Base-by-base conservation (phyloP, 2,888 invertebrate genomes). In the Pimpla rufipes region DNA sequence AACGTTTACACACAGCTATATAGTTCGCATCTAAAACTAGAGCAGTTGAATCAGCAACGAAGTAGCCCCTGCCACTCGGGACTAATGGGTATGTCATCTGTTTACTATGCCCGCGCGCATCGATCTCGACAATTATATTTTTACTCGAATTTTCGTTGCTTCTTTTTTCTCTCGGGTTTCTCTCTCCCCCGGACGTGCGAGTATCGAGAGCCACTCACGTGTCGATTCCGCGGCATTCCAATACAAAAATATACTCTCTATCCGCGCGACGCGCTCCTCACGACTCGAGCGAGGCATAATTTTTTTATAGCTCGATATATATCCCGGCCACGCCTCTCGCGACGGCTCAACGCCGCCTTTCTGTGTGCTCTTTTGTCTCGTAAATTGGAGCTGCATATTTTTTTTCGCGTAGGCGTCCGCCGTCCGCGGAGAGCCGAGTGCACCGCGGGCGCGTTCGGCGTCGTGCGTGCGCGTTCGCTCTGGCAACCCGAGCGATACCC, bases 21-120 rank as follows among this genome's bases (percentile, higher is more conserved):
- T 23, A 45, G 40, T 50, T 76, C 52, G 76, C 45, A 76, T 79
- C 79, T 83, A 83, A 83, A 83, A 83, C 83, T 79, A 83, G 83
- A 83, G 79, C 83, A 83, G 83, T 79, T 76, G 83, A 83, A 79
- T 83, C 79, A 83, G 79, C 83, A 79, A 52, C 76, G 83, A 79
- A 83, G 76, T 76, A 76, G 59, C 83, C 68, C 66, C 21, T 23
- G 75, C 50, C 57, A 45, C 55, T 75, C 55, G 47, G 57, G 50
- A 79, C 37, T 35, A 68, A 68, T 66, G 71, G 45, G 71, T 29
- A 59, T 67, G 68, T 52, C 67, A 59, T 42, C 45, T 73, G 45
- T 73, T 73, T 73, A 73, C 59, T 6, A 29, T 42, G 29, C 5
- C 18, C 42, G n/a, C 70, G n/a, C 42, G 10, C 71, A 73, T 59